Base-by-base conservation (phyloP, 53 echinoderm and acorn worm genomes). In the Crossaster papposus region DNA sequence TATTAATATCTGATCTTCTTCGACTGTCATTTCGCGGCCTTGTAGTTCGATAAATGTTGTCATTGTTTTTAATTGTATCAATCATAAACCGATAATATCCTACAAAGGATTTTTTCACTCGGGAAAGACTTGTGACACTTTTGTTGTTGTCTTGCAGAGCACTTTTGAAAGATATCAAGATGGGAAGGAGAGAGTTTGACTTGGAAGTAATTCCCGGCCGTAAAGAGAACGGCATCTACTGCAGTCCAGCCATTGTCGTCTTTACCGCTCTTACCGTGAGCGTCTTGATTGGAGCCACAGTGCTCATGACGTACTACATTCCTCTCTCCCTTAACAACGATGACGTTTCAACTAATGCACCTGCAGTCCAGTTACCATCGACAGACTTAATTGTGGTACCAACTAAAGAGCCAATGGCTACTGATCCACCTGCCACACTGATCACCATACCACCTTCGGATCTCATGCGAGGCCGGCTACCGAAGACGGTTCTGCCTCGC, bases 271-370 rank as follows among this genome's bases (percentile, higher is more conserved):
- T 95, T 3, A 51, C 91, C 18, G 94, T 91, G 1, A 72, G 90
- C 20, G 89, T 91, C 20, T 55, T 96, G 15, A 90, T 96, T 8
- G 84, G 91, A 30, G 99, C 90, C 20, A 93, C 95, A 20, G 91
- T 90, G 5, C 90, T 96, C 30, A 92, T 99, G 73, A 54, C 89
- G 26, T 99, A 86, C 88, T 99, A 96, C 81, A 81, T 96, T 8
- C 99, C 99, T 70, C 94, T 92, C 0, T 84, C 91, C 31, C 33
- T 53, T 2, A 31, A 54, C 30, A 53, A 72, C 74, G 22, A 73
- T 12, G 22, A 18, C 17, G 44, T 44, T 44, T 29, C 51, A 29
- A 74, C 85, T 23, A 72, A 72, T 33, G 14, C 24, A 72, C 77
- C 77, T 5, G 14, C 33, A 3, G 24, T 53, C 36, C 73, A 85